Evolutionary conservation across 1,140 invertebrate genomes (phyloP), one percentile per base, ranked within the genome.

Genomic region (Lasioglossum baleicum): DNA sequence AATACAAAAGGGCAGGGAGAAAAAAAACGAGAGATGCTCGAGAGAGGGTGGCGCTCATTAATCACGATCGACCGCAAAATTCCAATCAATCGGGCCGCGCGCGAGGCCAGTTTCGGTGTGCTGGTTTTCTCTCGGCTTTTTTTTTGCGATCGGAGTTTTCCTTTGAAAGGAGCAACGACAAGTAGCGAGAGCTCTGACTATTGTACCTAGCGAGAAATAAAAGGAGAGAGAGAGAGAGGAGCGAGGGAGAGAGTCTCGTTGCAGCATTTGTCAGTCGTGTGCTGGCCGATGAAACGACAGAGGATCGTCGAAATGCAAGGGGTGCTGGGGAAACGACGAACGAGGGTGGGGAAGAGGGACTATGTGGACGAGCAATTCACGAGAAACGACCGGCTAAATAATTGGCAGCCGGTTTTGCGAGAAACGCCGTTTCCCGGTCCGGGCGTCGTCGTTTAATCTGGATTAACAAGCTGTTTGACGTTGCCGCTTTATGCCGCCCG

Each of bases 401-500:
- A 81, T 84, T 84, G 83, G 72, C 78, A 76, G 44, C 82, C 44
- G 58, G 66, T 74, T 72, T 68, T 11, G 68, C 58, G 68, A 65
- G 77, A 81, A 81, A 84, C 74, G 71, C 35, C 40, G 67, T 48
- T 71, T 72, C 56, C 64, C 64, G 71, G 22, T 1, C 72, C 56
- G 67, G 71, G 51, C 67, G 83, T 68, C 67, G 83, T 68, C 78
- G 71, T 84, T 81, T 85, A 75, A 85, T 84, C 60, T 65, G 68
- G 65, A 84, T 85, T 84, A 85, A 85, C 82, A 80, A 85, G 78
- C 83, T 81, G 78, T 84, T 81, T 75, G 82, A 75, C 72, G 69
- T 75, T 35, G 72, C 75, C 78, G 40, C 78, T 84, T 75, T 80
- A 71, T 82, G 31, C 64, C 63, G 51, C 4, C 64, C 72, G 44